Evolutionary conservation across 2,888 invertebrate species (phyloP).

Genomic region (Lepidonotus clava): DNA sequence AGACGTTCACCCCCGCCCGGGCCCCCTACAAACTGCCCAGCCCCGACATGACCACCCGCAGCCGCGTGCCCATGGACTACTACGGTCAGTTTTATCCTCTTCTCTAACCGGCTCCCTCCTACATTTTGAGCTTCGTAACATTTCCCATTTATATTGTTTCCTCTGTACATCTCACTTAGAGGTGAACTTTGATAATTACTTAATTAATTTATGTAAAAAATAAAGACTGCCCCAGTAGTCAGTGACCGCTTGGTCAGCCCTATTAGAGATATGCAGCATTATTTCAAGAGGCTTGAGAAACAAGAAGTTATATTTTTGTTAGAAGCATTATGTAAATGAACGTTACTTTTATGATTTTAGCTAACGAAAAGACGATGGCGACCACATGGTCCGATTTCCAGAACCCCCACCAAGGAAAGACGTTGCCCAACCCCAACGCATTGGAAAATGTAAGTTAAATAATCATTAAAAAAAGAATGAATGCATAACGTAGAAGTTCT

Average conservation of each 20-base stretch:
- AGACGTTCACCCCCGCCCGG: constrained; percentile 67
- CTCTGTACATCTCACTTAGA: too few relatives aligned
- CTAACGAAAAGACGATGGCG: constrained; percentile 67
- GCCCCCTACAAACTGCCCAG: constrained; percentile 71
- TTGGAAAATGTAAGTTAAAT: constrained; percentile 74
- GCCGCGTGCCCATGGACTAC: constrained; percentile 74
- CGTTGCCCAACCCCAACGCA: constrained; percentile 69
- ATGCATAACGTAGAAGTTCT: too few relatives aligned
- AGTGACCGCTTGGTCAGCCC: too few relatives aligned
- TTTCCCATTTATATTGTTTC: too few relatives aligned
- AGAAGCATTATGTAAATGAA: not conserved
- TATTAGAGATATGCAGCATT: too few relatives aligned
- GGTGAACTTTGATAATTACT: too few relatives aligned
- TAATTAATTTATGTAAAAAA: too few relatives aligned
- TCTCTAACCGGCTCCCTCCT: too few relatives aligned
- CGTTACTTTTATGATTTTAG: constrained; percentile 59
- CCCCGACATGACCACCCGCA: constrained; percentile 68
- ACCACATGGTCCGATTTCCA: constrained; percentile 71
- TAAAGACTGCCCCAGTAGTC: too few relatives aligned
- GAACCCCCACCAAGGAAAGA: constrained; percentile 69
- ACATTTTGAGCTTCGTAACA: too few relatives aligned
- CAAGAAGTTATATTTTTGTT: not conserved
- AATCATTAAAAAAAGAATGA: too few relatives aligned
- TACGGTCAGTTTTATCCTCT: constrained; percentile 70
- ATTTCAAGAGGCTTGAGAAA: not conserved